These are phyloP conservation scores for Cephus runcator DNA, from an alignment of 2,888 invertebrate species.

Conservation along the genomic window DNA sequence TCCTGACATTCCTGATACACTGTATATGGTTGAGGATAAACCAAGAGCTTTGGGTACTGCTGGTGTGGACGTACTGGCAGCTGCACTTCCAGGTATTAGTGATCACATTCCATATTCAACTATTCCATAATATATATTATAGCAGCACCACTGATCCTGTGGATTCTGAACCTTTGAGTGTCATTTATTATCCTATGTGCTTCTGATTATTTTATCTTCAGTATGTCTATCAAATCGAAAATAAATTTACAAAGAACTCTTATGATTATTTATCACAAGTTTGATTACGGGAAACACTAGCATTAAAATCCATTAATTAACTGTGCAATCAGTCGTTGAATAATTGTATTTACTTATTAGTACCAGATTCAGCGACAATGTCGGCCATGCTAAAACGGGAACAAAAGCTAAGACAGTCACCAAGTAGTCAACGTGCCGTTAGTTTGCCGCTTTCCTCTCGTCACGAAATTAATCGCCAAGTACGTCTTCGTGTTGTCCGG, in stretches of 20 bases:
- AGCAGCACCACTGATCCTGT: neutral
- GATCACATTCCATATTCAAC: neutral
- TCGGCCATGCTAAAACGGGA: conserved; percentile 86
- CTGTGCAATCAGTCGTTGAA: neutral
- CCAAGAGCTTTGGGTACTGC: conserved; percentile 68
- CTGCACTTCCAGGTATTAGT: conserved; percentile 70
- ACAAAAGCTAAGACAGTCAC: conserved; percentile 82
- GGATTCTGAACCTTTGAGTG: neutral
- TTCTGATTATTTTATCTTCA: neutral
- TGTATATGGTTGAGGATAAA: conserved; percentile 85
- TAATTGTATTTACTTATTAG: conserved; percentile 53
- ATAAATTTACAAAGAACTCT: neutral
- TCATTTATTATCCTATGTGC: conserved; percentile 9
- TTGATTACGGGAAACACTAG: neutral
- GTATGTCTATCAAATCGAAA: neutral
- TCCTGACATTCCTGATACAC: conserved; percentile 90
- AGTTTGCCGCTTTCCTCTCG: conserved; percentile 80
- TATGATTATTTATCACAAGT: neutral
- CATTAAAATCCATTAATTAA: neutral
- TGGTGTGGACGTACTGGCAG: conserved; percentile 74
- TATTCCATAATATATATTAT: neutral
- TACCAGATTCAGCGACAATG: conserved; percentile 82
- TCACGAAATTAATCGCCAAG: conserved; percentile 79
- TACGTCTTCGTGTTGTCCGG: conserved; percentile 87
- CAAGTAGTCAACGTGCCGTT: conserved; percentile 83